Conservation (phyloP, 2,797 vertebrate species). For the Myripristis jacobus region DNA sequence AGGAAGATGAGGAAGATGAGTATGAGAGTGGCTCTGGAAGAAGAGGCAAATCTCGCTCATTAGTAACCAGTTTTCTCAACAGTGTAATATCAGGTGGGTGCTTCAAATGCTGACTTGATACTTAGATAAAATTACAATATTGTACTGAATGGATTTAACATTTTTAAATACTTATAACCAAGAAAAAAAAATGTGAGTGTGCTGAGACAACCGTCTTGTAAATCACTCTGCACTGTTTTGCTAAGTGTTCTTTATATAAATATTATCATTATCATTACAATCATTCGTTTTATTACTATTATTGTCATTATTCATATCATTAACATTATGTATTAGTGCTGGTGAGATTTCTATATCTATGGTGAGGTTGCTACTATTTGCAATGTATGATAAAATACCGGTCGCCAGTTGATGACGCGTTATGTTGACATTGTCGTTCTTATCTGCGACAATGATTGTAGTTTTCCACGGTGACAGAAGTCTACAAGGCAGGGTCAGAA, state of each 20-base stretch:
- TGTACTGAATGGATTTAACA: too few species aligned
- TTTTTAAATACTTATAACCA: too few species aligned
- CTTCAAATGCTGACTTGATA: not conserved
- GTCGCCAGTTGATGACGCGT: constrained; percentile 39
- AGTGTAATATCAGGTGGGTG: constrained; percentile 66
- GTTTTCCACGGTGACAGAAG: constrained; percentile 4
- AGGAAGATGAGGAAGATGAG: constrained; percentile 54
- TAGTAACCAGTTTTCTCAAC: constrained; percentile 38
- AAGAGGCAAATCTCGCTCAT: constrained; percentile 9
- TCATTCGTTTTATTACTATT: too few species aligned
- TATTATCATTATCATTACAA: too few species aligned
- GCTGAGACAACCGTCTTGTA: too few species aligned
- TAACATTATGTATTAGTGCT: too few species aligned
- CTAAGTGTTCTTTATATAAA: too few species aligned
- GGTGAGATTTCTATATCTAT: not conserved
- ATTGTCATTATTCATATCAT: too few species aligned
- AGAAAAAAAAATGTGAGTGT: too few species aligned
- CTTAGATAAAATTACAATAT: not conserved
- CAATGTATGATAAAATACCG: not conserved
- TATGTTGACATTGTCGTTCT: constrained; percentile 28
- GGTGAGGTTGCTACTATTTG: not conserved
- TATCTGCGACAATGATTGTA: constrained; percentile 43
- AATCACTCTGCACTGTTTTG: too few species aligned
- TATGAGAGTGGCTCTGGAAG: constrained; percentile 26
- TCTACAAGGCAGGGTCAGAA: accelerated